These are phyloP conservation scores for Lates calcarifer DNA, from an alignment of 2,113 vertebrate species.

Conservation along the genomic window DNA sequence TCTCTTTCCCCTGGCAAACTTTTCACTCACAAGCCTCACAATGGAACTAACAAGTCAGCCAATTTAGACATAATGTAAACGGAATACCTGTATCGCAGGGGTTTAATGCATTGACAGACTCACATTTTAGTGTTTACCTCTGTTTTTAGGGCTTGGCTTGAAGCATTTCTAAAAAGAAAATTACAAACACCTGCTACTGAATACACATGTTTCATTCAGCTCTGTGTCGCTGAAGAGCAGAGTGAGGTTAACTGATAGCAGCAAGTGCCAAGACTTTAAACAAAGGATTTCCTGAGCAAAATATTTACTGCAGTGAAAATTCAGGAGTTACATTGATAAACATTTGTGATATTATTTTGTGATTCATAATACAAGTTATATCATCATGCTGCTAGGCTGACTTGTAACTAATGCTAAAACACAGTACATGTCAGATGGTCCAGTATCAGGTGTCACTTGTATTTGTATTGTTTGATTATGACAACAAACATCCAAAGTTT, in stretches of 20 bases:
- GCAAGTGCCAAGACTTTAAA: too few relatives aligned
- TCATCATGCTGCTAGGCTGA: not conserved
- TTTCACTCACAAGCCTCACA: constrained; percentile 34
- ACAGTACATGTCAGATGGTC: not conserved
- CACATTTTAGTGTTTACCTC: not conserved
- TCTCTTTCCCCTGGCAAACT: constrained; percentile 29
- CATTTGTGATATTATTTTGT: not conserved
- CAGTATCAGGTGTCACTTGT: not conserved
- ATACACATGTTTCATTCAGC: constrained; percentile 3
- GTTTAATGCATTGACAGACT: not conserved
- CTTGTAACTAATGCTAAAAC: not conserved
- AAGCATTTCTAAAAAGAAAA: not conserved
- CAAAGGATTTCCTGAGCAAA: not conserved
- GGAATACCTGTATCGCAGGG: not conserved
- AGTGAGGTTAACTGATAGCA: not conserved
- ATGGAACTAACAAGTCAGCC: not conserved
- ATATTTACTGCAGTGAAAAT: not conserved
- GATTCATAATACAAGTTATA: not conserved
- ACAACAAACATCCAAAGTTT: not conserved
- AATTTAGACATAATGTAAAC: constrained; percentile 7
- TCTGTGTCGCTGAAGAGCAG: not conserved
- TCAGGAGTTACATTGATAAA: not conserved
- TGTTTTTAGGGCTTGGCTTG: not conserved
- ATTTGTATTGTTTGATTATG: not conserved
- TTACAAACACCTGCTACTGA: not conserved